Conservation (phyloP, 2,888 invertebrate species). For the Ophion obscuratus region DNA sequence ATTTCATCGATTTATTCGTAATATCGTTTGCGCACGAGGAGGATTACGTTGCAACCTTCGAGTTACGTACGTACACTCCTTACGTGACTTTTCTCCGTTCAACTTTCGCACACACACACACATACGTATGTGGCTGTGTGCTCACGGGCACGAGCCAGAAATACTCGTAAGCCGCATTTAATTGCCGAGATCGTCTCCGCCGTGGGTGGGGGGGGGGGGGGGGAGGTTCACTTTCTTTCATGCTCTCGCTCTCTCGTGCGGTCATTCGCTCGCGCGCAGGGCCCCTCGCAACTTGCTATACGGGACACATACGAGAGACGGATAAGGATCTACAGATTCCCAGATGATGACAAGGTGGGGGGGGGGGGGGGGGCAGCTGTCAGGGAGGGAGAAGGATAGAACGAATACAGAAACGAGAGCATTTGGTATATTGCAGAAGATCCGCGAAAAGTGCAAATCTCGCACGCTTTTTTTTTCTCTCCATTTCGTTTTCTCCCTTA, state of each 20-base stretch:
- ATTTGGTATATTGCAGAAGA: conserved; percentile 40
- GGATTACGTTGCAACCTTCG: conserved; percentile 62
- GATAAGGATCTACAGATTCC: conserved; percentile 63
- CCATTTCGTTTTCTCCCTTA: neutral
- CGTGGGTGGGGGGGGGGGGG: too few species aligned
- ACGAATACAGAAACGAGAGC: conserved; percentile 32
- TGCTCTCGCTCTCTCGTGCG: neutral
- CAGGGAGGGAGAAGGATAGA: neutral
- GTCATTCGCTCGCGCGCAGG: neutral
- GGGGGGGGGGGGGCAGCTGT: neutral
- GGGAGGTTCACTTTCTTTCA: conserved; percentile 62
- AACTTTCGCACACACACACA: neutral
- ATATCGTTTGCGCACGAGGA: conserved; percentile 10
- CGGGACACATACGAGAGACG: conserved; percentile 44
- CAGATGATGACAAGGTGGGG: conserved; percentile 4
- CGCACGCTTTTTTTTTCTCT: neutral
- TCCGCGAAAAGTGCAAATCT: conserved; percentile 47
- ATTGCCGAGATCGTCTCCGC: conserved; percentile 58
- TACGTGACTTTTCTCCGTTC: conserved; percentile 26
- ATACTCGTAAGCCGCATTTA: conserved; percentile 51
- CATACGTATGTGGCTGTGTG: neutral
- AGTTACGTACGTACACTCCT: conserved; percentile 13
- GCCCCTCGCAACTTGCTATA: conserved; percentile 59
- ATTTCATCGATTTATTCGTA: conserved; percentile 60
- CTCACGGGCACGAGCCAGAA: neutral